Evolutionary conservation across 2,113 vertebrate genomes (phyloP).

Genomic region (Cephalopholis sonnerati): DNA sequence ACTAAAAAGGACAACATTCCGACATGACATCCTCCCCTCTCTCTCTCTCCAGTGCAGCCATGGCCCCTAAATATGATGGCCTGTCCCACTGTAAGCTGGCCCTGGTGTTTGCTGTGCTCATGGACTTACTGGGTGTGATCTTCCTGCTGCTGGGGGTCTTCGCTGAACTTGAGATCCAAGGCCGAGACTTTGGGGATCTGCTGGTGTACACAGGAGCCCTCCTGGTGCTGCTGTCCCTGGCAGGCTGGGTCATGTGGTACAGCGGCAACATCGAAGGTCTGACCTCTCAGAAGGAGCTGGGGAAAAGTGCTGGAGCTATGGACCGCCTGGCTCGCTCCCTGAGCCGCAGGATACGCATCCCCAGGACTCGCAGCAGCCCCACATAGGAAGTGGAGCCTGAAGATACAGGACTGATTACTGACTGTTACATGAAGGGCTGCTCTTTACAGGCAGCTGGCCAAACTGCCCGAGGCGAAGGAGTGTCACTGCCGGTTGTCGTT

Average conservation of each 20-base stretch:
- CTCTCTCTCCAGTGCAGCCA: slow-evolving; percentile 51
- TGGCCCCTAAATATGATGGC: slow-evolving; percentile 79
- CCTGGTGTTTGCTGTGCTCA: slow-evolving; percentile 87
- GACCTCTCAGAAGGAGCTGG: slow-evolving; percentile 67
- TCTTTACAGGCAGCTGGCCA: background rate
- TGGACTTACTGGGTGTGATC: slow-evolving; percentile 88
- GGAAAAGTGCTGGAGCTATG: slow-evolving; percentile 69
- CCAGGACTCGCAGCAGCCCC: slow-evolving; percentile 70
- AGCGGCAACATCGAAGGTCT: slow-evolving; percentile 92
- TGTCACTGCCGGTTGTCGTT: background rate
- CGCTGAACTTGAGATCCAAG: slow-evolving; percentile 86
- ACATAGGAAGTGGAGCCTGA: slow-evolving; percentile 30
- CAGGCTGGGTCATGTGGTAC: slow-evolving; percentile 94
- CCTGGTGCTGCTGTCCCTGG: slow-evolving; percentile 88
- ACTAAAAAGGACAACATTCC: background rate
- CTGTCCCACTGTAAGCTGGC: slow-evolving; percentile 89
- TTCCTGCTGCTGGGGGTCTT: slow-evolving; percentile 89
- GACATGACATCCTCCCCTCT: background rate
- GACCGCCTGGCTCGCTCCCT: slow-evolving; percentile 80
- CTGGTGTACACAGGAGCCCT: slow-evolving; percentile 90
- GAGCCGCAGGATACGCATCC: slow-evolving; percentile 79
- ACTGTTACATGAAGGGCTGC: background rate
- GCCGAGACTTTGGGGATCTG: slow-evolving; percentile 90
- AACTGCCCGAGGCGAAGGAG: slow-evolving; percentile 28
- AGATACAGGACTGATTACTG: background rate